phyloP scores from a whole-genome alignment of 2,113 vertebrate species.

The Bostrychus sinensis region DNA sequence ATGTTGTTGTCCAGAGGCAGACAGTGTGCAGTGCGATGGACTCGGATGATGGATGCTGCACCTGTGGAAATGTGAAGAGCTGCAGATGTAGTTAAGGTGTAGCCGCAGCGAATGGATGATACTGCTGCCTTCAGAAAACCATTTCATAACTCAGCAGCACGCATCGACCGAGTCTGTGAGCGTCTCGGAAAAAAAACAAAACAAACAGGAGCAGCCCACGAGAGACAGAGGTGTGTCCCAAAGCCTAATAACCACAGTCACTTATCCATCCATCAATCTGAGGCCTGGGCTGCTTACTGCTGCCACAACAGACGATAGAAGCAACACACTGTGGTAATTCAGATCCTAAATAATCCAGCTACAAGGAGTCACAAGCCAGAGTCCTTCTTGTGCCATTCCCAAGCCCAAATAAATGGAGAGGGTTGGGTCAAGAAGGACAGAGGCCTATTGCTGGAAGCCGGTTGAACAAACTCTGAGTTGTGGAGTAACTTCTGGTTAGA shows the following conservation, averaged over 20 bases:
- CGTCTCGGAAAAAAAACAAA: constrained; percentile 45
- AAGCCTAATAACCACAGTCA: constrained; percentile 58
- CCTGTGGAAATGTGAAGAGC: constrained; percentile 13
- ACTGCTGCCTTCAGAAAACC: constrained; percentile 70
- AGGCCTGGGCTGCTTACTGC: constrained; percentile 23
- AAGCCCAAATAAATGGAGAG: too few species aligned
- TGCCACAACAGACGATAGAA: background rate
- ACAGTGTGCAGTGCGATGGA: constrained; percentile 1
- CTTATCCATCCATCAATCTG: constrained; percentile 58
- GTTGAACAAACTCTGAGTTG: too few species aligned
- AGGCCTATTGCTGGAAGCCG: too few species aligned
- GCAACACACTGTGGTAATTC: background rate
- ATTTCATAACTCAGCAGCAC: constrained; percentile 80
- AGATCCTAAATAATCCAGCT: too few species aligned
- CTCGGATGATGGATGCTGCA: constrained; percentile 55
- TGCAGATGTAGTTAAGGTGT: constrained; percentile 53
- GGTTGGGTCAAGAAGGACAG: too few species aligned
- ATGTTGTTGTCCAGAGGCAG: too few species aligned
- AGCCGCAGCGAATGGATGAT: constrained; percentile 26
- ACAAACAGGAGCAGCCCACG: constrained; percentile 65
- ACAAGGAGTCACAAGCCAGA: too few species aligned
- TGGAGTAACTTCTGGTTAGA: too few species aligned
- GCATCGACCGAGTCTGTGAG: constrained; percentile 55
- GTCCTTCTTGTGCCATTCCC: too few species aligned
- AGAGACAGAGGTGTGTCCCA: constrained; percentile 28